A percentile compares a stretch with the other conserved stretches of the same genome.
Conservation (phyloP, 2,113 vertebrate genomes). For the Boulengeromyrus knoepffleri region DNA sequence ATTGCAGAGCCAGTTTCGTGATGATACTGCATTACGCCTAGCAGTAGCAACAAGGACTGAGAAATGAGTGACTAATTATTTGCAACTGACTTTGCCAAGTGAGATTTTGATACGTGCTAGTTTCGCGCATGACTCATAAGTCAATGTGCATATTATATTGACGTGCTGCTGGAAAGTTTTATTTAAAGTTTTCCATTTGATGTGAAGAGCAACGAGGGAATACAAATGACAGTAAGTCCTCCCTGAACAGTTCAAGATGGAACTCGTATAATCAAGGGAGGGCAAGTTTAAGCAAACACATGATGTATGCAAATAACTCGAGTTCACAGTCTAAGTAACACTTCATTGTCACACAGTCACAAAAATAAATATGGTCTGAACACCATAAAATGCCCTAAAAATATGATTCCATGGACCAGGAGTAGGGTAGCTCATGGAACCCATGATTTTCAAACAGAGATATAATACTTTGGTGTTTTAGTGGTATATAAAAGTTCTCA, state of each 20-base stretch:
- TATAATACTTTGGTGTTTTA: not conserved
- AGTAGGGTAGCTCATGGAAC: not conserved
- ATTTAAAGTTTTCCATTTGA: not conserved
- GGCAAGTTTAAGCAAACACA: not conserved
- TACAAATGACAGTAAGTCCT: not conserved
- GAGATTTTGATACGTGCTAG: not conserved
- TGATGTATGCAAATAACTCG: not conserved
- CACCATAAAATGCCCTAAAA: not conserved
- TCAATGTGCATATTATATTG: not conserved
- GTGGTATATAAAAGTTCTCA: not conserved
- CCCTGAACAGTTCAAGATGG: not conserved
- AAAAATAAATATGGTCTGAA: not conserved
- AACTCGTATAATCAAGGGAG: not conserved
- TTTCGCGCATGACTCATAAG: not conserved
- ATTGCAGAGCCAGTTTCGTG: not conserved
- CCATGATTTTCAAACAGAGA: not conserved
- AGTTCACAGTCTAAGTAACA: not conserved
- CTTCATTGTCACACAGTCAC: not conserved
- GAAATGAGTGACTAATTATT: slow-evolving; percentile 1
- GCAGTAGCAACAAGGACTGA: not conserved
- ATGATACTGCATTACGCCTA: not conserved
- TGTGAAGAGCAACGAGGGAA: not conserved
- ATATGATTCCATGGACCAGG: not conserved
- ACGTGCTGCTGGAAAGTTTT: not conserved
- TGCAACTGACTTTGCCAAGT: not conserved